Evolutionary conservation across 2,797 vertebrate species (phyloP).

Genomic region (Phataginus tricuspis): DNA sequence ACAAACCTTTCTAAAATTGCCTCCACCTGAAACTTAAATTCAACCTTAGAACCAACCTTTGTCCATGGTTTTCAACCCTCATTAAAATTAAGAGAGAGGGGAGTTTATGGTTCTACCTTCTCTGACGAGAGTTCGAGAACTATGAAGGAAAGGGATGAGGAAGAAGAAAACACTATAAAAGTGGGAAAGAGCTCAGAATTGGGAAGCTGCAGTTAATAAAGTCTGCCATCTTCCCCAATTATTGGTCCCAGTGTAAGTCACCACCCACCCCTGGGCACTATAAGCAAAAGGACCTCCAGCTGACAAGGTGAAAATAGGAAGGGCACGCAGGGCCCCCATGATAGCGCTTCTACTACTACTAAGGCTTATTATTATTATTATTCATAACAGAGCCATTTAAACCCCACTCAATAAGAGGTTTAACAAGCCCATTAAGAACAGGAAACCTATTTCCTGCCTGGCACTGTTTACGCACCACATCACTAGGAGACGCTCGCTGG

Average conservation of each 20-base stretch:
- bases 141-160: not conserved
- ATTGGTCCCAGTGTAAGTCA: not conserved
- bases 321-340: not conserved
- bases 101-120: not conserved
- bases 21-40: not conserved
- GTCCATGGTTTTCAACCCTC: not conserved
- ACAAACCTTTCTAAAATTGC: not conserved
- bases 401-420: constrained; percentile 51
- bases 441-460: constrained; percentile 70
- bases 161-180: not conserved
- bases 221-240: not conserved
- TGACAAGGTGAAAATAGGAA: not conserved
- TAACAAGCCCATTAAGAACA: constrained; percentile 73
- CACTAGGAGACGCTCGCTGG: constrained; percentile 55
- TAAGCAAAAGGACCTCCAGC: not conserved
- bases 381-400: constrained; percentile 63
- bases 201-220: not conserved
- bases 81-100: not conserved
- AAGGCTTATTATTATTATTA: constrained; percentile 52
- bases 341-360: not conserved
- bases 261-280: not conserved
- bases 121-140: not conserved
- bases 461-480: constrained; percentile 57
- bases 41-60: not conserved
- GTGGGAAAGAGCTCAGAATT: not conserved